Percentiles rank a stretch among this genome's conserved stretches.
These are phyloP conservation scores for Plebejus argus DNA, from an alignment of 2,888 invertebrate genomes.

Conservation along the genomic window DNA sequence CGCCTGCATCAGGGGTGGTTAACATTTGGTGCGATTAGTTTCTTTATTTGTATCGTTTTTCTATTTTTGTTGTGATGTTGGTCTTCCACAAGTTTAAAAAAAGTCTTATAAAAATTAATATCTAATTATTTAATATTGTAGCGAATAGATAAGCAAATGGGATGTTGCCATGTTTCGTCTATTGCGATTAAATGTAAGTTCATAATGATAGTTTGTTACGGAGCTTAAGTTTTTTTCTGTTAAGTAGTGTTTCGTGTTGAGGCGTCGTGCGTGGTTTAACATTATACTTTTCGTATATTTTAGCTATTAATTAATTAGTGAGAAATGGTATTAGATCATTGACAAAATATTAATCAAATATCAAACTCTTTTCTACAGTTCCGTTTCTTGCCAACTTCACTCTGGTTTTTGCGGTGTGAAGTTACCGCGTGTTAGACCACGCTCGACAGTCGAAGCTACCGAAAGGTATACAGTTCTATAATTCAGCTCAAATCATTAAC, in stretches of 20 bases:
- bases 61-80: conserved; percentile 79
- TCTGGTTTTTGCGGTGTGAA: background rate
- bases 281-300: background rate
- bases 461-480: conserved; percentile 51
- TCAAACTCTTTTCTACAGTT: background rate
- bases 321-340: background rate
- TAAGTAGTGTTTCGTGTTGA: conserved; percentile 48
- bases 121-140: conserved; percentile 68
- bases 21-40: conserved; percentile 60
- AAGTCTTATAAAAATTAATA: conserved; percentile 59
- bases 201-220: conserved; percentile 44
- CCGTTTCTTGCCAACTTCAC: conserved; percentile 1
- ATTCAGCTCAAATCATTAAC: conserved; percentile 76
- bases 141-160: conserved; percentile 58
- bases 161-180: conserved; percentile 58
- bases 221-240: conserved; percentile 46
- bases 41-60: conserved; percentile 63
- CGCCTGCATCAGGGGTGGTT: conserved; percentile 31
- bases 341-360: background rate
- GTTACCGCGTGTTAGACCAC: conserved; percentile 16
- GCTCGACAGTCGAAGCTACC: conserved; percentile 20
- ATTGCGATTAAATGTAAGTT: conserved; percentile 47
- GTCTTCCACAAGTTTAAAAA: conserved; percentile 72
- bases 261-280: conserved; percentile 32
- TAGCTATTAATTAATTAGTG: background rate